phyloP scores from a whole-genome alignment of 2,113 vertebrate species.

The Callopanchax toddi region DNA sequence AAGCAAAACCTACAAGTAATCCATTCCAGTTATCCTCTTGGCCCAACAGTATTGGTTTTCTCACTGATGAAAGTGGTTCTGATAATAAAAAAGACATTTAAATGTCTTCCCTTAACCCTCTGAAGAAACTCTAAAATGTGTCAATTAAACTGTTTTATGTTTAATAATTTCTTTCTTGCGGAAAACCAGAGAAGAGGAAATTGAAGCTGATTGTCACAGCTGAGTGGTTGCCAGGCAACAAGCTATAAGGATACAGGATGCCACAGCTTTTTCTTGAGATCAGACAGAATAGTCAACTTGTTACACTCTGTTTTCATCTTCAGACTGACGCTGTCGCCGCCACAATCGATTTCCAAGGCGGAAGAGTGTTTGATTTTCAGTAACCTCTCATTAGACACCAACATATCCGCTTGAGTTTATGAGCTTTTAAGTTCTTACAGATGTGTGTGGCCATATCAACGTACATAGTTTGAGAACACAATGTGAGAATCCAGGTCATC shows the following conservation, averaged over 20 bases:
- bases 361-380: neutral
- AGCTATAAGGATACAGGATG: neutral
- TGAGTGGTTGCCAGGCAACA: conserved; percentile 1
- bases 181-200: neutral
- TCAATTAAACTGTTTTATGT: neutral
- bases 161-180: neutral
- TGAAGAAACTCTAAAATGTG: neutral
- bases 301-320: neutral
- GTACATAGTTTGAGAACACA: neutral
- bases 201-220: neutral
- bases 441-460: neutral
- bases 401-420: neutral
- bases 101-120: neutral
- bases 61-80: neutral
- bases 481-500: neutral
- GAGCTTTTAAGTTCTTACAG: neutral
- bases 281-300: neutral
- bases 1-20: too few relatives aligned
- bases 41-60: neutral
- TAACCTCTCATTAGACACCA: neutral
- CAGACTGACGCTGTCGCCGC: neutral
- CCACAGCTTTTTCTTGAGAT: neutral
- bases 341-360: neutral
- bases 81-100: neutral
- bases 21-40: neutral